Evolutionary conservation across 2,797 vertebrate genomes (phyloP).

Genomic region (Bucorvus abyssinicus): DNA sequence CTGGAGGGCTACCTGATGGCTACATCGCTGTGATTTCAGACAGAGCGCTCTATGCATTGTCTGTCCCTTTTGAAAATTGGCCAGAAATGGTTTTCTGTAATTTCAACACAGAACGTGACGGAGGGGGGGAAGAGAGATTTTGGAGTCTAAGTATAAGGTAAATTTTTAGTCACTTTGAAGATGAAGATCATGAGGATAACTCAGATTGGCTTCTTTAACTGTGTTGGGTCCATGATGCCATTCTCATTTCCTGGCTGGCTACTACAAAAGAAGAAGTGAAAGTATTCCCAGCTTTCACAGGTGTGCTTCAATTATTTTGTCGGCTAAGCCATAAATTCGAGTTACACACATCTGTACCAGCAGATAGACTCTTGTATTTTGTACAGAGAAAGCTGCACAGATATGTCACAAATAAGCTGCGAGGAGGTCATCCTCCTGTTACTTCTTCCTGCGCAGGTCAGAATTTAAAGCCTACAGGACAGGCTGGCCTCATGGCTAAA

Average conservation of each 20-base stretch:
- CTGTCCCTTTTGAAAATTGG: background rate
- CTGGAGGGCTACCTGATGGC: fast-evolving
- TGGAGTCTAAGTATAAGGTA: background rate
- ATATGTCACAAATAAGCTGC: background rate
- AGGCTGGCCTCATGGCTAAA: background rate
- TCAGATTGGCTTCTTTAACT: background rate
- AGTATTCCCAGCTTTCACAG: background rate
- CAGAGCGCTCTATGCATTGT: background rate
- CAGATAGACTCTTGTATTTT: background rate
- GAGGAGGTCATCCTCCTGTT: background rate
- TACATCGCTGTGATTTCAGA: background rate
- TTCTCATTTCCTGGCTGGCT: background rate
- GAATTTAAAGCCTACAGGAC: background rate
- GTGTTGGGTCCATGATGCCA: background rate
- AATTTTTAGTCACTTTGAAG: background rate
- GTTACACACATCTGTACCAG: background rate
- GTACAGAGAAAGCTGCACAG: background rate
- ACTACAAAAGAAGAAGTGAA: background rate
- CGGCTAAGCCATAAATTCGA: background rate
- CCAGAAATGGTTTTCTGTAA: background rate
- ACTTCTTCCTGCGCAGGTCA: background rate
- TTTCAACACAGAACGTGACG: background rate
- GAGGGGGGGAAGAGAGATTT: background rate
- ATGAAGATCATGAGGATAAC: background rate
- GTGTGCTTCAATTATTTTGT: background rate